Percentiles rank a stretch among this genome's conserved stretches.
Conservation (phyloP, 2,888 invertebrate genomes). For the Cheilosia vulpina region DNA sequence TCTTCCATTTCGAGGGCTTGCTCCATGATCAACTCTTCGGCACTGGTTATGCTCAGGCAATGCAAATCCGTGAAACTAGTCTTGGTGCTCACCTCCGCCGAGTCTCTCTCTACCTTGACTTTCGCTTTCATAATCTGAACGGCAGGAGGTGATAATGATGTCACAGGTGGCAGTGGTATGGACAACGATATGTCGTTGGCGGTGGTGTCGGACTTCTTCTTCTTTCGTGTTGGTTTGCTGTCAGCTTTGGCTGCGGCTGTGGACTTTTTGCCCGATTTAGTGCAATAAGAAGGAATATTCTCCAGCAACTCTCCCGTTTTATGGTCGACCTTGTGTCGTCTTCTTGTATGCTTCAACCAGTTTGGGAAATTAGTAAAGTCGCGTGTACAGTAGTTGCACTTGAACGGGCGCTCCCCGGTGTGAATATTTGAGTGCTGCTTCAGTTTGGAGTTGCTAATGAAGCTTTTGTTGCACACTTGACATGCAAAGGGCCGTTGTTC, state of each 20-base stretch:
- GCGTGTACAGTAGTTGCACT: conserved; percentile 86
- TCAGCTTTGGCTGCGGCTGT: conserved; percentile 76
- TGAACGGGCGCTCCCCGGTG: conserved; percentile 85
- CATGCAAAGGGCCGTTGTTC: conserved; percentile 85
- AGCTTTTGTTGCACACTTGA: conserved; percentile 85
- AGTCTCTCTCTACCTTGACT: conserved; percentile 61
- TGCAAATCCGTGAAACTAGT: conserved; percentile 80
- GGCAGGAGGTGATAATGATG: conserved; percentile 47
- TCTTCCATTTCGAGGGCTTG: conserved; percentile 83
- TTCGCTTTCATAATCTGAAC: conserved; percentile 78
- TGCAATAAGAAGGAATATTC: conserved; percentile 82
- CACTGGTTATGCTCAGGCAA: conserved; percentile 81
- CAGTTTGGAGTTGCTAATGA: conserved; percentile 85
- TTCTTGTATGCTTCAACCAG: conserved; percentile 86
- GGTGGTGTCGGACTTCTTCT: conserved; percentile 62
- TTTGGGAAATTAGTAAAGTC: conserved; percentile 86
- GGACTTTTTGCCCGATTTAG: conserved; percentile 80
- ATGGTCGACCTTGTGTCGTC: conserved; percentile 85
- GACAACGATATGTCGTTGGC: neutral
- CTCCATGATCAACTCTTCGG: conserved; percentile 83
- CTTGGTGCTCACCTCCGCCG: conserved; percentile 11
- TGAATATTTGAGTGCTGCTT: conserved; percentile 86
- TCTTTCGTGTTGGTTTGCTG: conserved; percentile 67
- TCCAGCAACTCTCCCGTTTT: conserved; percentile 83
- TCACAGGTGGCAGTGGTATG: conserved; percentile 1